Percentiles rank a stretch among this genome's conserved stretches.
phyloP scores from a whole-genome alignment of 2,888 invertebrate genomes.

The Hirtodrosophila confusa region DNA sequence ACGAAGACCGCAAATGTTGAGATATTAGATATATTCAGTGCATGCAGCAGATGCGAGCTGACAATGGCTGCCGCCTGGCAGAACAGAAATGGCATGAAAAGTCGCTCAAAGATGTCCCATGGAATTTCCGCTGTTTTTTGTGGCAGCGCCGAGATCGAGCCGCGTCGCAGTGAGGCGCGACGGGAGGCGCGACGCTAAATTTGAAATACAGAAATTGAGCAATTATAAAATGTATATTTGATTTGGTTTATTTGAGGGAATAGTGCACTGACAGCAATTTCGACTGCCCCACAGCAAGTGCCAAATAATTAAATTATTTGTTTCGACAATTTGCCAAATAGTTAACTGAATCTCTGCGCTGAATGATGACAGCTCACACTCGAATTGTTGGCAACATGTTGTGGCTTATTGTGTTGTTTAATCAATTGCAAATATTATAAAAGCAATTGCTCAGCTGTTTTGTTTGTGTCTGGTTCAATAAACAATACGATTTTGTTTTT shows the following conservation, averaged over 20 bases:
- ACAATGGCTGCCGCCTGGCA: slow-evolving; percentile 92
- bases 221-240: no score
- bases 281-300: slow-evolving; percentile 4
- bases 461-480: slow-evolving; percentile 30
- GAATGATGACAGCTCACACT: slow-evolving; percentile 26
- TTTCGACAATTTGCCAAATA: slow-evolving; percentile 18
- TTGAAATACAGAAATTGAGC: background rate
- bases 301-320: slow-evolving; percentile 27
- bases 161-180: slow-evolving; percentile 86
- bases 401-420: slow-evolving; percentile 32
- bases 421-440: slow-evolving; percentile 44
- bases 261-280: slow-evolving; percentile 22
- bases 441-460: slow-evolving; percentile 28
- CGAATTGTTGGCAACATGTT: slow-evolving; percentile 4
- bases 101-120: slow-evolving; percentile 89
- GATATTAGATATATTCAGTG: slow-evolving; percentile 89
- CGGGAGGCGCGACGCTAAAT: slow-evolving; percentile 84
- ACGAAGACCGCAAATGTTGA: slow-evolving; percentile 92
- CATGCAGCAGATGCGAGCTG: slow-evolving; percentile 89
- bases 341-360: slow-evolving; percentile 1
- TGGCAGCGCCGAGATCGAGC: slow-evolving; percentile 86
- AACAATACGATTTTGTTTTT: slow-evolving; percentile 45
- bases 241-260: background rate
- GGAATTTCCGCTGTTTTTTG: slow-evolving; percentile 88
- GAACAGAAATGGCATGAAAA: slow-evolving; percentile 90